Base-by-base conservation (phyloP, 2,888 invertebrate genomes). In the Cactoblastis cactorum region DNA sequence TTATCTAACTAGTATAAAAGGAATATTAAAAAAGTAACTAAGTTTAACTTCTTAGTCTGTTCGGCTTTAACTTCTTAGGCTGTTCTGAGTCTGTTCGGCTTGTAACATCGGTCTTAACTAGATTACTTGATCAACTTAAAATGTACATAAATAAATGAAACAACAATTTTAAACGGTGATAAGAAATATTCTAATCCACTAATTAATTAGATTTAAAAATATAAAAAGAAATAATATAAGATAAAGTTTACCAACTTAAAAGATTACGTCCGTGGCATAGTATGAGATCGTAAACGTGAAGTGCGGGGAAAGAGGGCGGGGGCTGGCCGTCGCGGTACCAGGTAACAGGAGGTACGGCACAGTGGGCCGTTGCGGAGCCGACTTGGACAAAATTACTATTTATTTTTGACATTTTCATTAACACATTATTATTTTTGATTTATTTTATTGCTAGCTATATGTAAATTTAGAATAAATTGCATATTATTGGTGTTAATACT, bases 281-380 rank as follows among this genome's bases (percentile, higher is more conserved):
- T 52, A 49, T 57, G 57, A 52, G 56, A 59, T 64, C 63, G 63
- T 67, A 73, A 73, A 71, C 70, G 67, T 67, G 60, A 76, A 71
- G 68, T 65, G 68, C 63, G 70, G 61, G 61, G 61, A 33, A 67
- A 49, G 65, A n/a, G 58, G 58, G 64, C 38, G 35, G 3, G 38
- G 24, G 1, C 15, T 9, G 9, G 9, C 3, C 17, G 33, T n/a
- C 49, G 39, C 80, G 74, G 88, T 88, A 72, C 88, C 88, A 88
- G 89, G 88, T 88, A 87, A 86, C 79, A 83, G 87, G 86, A 84
- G 88, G 88, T 89, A 89, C 88, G 86, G 69, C 75, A 72, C 74
- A 65, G 70, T 76, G 79, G 46, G 54, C 14, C 12, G 12, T 14
- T 28, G 33, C 45, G 15, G 5, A 1, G 2, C 0, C 3, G 3